Evolutionary conservation across 1,140 invertebrate species (phyloP).

Genomic region (Penaeus chinensis): DNA sequence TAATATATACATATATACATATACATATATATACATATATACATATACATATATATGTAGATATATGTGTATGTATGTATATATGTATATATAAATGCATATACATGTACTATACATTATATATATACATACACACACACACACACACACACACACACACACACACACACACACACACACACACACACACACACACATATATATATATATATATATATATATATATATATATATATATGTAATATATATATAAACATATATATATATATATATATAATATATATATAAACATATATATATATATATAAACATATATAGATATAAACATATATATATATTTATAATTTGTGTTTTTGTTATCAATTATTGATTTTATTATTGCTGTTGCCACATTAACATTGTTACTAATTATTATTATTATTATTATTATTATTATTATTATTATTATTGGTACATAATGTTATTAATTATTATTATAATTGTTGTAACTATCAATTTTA

Average conservation of each 20-base stretch:
- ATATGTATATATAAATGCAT: constrained; percentile 18
- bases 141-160: not conserved
- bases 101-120: constrained; percentile 3
- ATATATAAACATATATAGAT: constrained; percentile 7
- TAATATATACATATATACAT: constrained; percentile 12
- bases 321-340: not conserved
- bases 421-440: too few species aligned
- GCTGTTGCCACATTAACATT: not conserved
- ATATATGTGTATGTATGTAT: not conserved
- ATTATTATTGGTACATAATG: too few species aligned
- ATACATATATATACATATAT: constrained; percentile 12
- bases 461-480: too few species aligned
- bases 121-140: not conserved
- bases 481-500: too few species aligned
- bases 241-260: too few species aligned
- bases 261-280: too few species aligned
- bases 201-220: constrained; percentile 12
- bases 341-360: not conserved
- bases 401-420: not conserved
- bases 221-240: constrained; percentile 12
- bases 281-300: constrained; percentile 8
- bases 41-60: not conserved
- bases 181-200: not conserved
- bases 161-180: not conserved
- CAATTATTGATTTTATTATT: too few species aligned